A percentile compares a stretch with the other conserved stretches of the same genome.
phyloP scores from a whole-genome alignment of 2,888 invertebrate species.

The Ichneumoninae sp. region DNA sequence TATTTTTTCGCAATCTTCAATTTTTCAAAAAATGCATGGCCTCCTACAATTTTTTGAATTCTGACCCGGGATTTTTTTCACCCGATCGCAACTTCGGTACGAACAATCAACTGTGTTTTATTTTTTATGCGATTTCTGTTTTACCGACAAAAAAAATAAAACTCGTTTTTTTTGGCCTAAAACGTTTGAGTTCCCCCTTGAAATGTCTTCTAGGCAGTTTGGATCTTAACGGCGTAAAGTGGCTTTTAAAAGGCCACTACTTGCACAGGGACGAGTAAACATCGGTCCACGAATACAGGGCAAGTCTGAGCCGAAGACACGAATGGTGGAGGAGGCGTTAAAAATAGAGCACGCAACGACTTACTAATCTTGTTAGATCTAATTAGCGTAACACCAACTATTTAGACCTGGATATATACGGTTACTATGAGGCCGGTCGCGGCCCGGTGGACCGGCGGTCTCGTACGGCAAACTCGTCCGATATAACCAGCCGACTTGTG shows the following conservation, averaged over 20 bases:
- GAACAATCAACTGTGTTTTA: background rate
- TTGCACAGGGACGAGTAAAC: slow-evolving; percentile 19
- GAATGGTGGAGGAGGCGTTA: slow-evolving; percentile 75
- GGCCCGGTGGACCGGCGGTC: slow-evolving; percentile 68
- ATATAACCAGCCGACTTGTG: slow-evolving; percentile 34
- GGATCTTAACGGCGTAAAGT: slow-evolving; percentile 39
- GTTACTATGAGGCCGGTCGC: slow-evolving; percentile 71
- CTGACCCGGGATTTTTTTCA: background rate
- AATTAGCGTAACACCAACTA: slow-evolving; percentile 84
- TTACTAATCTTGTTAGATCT: slow-evolving; percentile 84
- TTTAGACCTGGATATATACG: slow-evolving; percentile 82
- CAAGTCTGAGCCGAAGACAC: background rate
- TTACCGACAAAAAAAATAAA: background rate
- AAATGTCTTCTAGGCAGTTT: slow-evolving; percentile 7
- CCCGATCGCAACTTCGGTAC: background rate
- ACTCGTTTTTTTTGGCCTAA: background rate
- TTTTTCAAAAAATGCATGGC: background rate
- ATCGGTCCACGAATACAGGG: slow-evolving; percentile 14
- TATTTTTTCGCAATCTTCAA: background rate
- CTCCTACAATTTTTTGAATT: background rate
- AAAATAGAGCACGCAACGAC: slow-evolving; percentile 84
- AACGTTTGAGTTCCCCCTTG: background rate
- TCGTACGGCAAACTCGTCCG: slow-evolving; percentile 39
- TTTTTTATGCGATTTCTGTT: background rate
- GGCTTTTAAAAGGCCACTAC: slow-evolving; percentile 29